These are phyloP conservation scores for Cydia splendana DNA, from an alignment of 1,140 invertebrate genomes.

Conservation along the genomic window DNA sequence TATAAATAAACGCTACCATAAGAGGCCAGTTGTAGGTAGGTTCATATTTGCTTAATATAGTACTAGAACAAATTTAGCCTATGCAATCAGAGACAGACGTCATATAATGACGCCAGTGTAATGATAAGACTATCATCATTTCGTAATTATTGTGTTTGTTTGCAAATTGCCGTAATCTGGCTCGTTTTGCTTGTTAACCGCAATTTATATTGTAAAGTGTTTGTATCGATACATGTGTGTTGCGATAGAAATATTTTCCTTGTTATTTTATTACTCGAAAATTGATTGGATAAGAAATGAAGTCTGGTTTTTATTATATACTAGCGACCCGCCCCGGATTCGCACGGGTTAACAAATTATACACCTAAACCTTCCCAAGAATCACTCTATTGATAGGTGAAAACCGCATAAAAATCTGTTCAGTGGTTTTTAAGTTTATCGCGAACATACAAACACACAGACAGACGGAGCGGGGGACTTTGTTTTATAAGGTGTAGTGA, in stretches of 20 bases:
- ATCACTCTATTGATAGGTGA: no score
- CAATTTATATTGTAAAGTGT: conserved; percentile 23
- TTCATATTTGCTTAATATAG: neutral
- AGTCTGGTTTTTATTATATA: no score
- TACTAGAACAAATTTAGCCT: neutral
- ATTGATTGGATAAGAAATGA: no score
- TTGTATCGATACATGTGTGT: conserved; percentile 18
- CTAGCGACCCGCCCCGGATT: no score
- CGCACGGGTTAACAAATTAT: no score
- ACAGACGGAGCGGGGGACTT: no score
- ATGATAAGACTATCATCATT: conserved; percentile 25
- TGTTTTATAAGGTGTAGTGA: no score
- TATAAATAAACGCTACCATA: neutral
- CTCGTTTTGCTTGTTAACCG: conserved; percentile 15
- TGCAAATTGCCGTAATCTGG: conserved; percentile 29
- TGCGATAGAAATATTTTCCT: neutral
- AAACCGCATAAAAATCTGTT: no score
- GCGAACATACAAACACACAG: no score
- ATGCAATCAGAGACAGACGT: conserved; percentile 21
- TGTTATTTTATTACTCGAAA: no score
- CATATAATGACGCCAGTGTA: conserved; percentile 16
- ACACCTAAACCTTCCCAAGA: no score
- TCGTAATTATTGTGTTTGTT: conserved; percentile 31
- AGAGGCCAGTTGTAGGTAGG: neutral
- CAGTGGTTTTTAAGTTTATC: no score